A percentile compares a stretch with the other conserved stretches of the same genome.
Conservation (phyloP, 2,888 invertebrate species). For the Lasioglossum villosulum region DNA sequence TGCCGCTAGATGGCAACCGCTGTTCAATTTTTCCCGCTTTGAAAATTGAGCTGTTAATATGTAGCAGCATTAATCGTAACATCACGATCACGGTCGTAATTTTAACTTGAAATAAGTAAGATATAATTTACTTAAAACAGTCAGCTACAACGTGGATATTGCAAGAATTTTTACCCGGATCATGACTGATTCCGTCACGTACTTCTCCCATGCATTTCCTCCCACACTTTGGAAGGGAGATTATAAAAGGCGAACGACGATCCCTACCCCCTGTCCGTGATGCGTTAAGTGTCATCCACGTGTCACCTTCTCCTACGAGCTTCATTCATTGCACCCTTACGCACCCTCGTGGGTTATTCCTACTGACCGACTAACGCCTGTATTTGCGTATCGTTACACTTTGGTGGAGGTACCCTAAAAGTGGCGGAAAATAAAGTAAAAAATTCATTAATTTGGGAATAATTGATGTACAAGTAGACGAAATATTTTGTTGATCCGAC, state of each 20-base stretch:
- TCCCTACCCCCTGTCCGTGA: neutral
- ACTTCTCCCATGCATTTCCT: neutral
- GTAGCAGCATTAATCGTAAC: no score
- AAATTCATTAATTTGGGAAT: no score
- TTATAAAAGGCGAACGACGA: constrained; percentile 9
- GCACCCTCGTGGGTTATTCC: constrained; percentile 53
- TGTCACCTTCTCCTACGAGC: constrained; percentile 35
- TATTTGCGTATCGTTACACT: constrained; percentile 26
- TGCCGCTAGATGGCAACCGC: neutral
- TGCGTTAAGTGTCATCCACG: constrained; percentile 46
- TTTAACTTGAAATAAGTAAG: neutral
- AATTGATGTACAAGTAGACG: no score
- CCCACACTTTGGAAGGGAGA: neutral
- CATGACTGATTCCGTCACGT: neutral
- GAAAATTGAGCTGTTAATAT: neutral
- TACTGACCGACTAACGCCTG: constrained; percentile 62
- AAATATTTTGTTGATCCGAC: no score
- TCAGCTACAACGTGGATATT: neutral
- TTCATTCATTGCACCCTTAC: constrained; percentile 61
- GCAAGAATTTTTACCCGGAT: neutral
- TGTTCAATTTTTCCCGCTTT: neutral
- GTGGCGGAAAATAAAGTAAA: neutral
- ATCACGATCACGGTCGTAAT: no score
- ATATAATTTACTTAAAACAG: neutral
- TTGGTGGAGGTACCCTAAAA: neutral